Evolutionary conservation across 1,140 invertebrate species (phyloP), one percentile per base, ranked within the genome.

Genomic region (Cataglyphis hispanica): DNA sequence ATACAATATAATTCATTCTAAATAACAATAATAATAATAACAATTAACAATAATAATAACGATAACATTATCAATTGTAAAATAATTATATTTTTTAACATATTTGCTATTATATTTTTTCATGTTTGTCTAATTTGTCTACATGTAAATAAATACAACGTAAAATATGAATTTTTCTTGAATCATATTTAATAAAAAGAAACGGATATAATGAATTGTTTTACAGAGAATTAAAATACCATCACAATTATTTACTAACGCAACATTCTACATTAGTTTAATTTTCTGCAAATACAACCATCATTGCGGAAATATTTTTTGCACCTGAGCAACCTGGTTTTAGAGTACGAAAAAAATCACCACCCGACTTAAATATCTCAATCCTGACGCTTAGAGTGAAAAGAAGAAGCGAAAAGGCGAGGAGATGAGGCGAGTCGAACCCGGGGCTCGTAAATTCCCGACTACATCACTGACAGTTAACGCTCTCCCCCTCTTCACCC

Each of bases 401-500:
- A 37, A 56, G 66, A 27, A 0, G 11, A 60, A 22, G 0, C 8
- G 34, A 66, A 37, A 7, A 11, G 63, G 53, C 19, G 53, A 56
- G n/a, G 34, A 25, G 25, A 60, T 5, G 34, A 16, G 5, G 19
- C n/a, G 10, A 25, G 27, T 25, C 16, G 53, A 11, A 40, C 63
- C 25, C 46, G 46, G 53, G 72, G 83, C 58, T 67, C 83, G 43
- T 25, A 31, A 31, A 74, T 10, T 76, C 13, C 25, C n/a, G 58
- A 31, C 11, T 77, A 89, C 76, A 61, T 27, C 40, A 81, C 77
- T 89, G 88, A 60, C 58, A 66, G 53, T 64, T 58, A 60, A 70
- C 60, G 67, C 64, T 58, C 75, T 56, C 63, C n/a, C 31, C 1
- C 31, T 3, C 31, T 1, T 3, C 1, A 16, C 60, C 27, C 34